Conservation (phyloP, 2,888 invertebrate species). For the Meteorus cinctellus region DNA sequence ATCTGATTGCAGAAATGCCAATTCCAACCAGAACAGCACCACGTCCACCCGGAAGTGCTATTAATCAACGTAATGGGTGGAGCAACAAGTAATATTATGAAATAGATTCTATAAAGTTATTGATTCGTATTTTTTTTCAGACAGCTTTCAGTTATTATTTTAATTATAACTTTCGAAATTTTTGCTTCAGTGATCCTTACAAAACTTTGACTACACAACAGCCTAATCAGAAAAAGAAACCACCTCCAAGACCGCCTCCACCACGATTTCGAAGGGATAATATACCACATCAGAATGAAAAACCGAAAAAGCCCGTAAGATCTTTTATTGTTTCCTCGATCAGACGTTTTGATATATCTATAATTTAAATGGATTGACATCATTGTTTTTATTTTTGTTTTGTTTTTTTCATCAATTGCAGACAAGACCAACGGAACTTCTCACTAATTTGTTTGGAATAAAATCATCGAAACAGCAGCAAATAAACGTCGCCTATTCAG, state of each 20-base stretch:
- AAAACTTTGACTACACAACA: conserved; percentile 73
- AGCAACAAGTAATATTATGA: conserved; percentile 61
- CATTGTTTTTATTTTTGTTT: no score
- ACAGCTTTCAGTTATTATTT: conserved; percentile 4
- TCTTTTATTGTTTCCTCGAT: conserved; percentile 1
- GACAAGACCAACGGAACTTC: conserved; percentile 67
- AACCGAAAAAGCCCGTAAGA: conserved; percentile 65
- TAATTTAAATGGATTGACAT: no score
- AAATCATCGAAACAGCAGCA: conserved; percentile 49
- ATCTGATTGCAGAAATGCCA: conserved; percentile 75
- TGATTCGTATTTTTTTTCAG: conserved; percentile 3
- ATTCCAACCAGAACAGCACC: conserved; percentile 79
- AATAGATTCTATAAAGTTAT: conserved; percentile 30
- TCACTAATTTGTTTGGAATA: conserved; percentile 65
- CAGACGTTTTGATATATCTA: not conserved
- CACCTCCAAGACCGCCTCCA: conserved; percentile 83
- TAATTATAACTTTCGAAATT: not conserved
- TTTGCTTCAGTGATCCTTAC: conserved; percentile 64
- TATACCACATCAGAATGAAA: conserved; percentile 60
- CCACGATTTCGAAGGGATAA: conserved; percentile 74
- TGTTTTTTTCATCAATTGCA: conserved; percentile 45
- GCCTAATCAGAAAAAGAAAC: conserved; percentile 78
- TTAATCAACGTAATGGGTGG: conserved; percentile 59
- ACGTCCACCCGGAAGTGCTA: conserved; percentile 75
- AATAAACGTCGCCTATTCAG: conserved; percentile 43